phyloP scores from a whole-genome alignment of 2,888 invertebrate species.

The Clitarchus hookeri region DNA sequence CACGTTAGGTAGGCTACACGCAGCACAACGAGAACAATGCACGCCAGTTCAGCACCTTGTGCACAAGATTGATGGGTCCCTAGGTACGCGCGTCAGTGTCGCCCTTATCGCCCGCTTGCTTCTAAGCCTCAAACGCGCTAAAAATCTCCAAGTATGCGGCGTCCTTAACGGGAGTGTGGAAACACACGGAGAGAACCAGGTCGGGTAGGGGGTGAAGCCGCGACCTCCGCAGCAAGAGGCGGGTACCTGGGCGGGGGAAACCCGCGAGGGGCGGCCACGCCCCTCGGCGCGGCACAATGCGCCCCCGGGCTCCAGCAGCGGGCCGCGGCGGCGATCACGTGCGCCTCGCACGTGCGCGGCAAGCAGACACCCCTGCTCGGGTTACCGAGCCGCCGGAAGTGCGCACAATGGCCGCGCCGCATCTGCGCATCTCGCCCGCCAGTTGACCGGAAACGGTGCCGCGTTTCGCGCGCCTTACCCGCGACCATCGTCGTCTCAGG shows the following conservation, averaged over 20 bases:
- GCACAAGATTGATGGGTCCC: too few relatives aligned
- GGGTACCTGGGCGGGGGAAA: neutral
- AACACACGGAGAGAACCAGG: too few relatives aligned
- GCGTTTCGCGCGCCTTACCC: neutral
- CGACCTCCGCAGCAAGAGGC: neutral
- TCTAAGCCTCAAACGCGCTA: too few relatives aligned
- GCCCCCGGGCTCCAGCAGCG: neutral
- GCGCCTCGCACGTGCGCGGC: neutral
- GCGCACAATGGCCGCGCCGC: slow-evolving; percentile 11
- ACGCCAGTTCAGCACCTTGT: too few relatives aligned
- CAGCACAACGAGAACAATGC: too few relatives aligned
- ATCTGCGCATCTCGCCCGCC: neutral
- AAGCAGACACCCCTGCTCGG: slow-evolving; percentile 14
- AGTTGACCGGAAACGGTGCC: neutral
- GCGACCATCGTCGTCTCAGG: neutral
- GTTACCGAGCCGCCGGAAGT: neutral
- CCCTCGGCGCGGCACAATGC: neutral
- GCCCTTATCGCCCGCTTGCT: too few relatives aligned
- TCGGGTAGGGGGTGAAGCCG: too few relatives aligned
- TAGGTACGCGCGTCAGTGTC: too few relatives aligned
- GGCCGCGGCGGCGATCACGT: neutral
- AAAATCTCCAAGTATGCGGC: too few relatives aligned
- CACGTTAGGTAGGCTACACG: too few relatives aligned
- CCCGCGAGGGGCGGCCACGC: neutral
- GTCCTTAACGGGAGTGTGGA: too few relatives aligned